A percentile compares a stretch with the other conserved stretches of the same genome.
These are phyloP conservation scores for Amazona finschi DNA, from an alignment of 2,797 vertebrate genomes.

Conservation along the genomic window DNA sequence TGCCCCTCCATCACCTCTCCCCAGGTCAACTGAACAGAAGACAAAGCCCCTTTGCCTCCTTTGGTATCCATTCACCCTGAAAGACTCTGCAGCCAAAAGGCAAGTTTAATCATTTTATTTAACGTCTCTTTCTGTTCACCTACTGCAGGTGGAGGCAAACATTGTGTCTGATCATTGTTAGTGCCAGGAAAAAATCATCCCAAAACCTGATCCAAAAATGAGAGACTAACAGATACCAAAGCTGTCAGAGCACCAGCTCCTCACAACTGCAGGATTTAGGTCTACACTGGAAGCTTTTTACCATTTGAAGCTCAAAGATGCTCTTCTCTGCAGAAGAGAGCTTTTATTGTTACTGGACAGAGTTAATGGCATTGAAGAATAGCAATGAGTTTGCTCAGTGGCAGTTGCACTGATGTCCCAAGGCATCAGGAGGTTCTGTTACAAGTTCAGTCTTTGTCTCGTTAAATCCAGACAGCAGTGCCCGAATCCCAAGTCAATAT, in stretches of 20 bases:
- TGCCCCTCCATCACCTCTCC: neutral
- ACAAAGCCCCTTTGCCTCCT: neutral
- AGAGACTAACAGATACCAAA: neutral
- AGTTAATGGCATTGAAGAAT: neutral
- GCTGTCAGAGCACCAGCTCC: neutral
- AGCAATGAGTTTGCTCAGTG: neutral
- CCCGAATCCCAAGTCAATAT: neutral
- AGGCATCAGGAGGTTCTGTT: neutral
- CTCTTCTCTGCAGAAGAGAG: neutral
- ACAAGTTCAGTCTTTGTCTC: neutral
- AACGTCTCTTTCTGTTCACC: neutral
- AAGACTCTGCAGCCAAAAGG: neutral
- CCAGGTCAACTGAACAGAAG: neutral
- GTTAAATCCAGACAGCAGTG: neutral
- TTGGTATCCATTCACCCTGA: neutral
- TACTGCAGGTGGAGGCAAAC: neutral
- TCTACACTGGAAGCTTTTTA: neutral
- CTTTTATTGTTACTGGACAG: neutral
- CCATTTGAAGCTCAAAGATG: neutral
- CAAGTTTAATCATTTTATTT: constrained; percentile 45
- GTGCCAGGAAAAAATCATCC: neutral
- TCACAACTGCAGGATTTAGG: neutral
- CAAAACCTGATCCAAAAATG: neutral
- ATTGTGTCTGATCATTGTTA: neutral
- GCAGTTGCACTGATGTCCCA: neutral